Base-by-base conservation (phyloP, 2,797 vertebrate genomes). In the Enteromius trimaculatus region DNA sequence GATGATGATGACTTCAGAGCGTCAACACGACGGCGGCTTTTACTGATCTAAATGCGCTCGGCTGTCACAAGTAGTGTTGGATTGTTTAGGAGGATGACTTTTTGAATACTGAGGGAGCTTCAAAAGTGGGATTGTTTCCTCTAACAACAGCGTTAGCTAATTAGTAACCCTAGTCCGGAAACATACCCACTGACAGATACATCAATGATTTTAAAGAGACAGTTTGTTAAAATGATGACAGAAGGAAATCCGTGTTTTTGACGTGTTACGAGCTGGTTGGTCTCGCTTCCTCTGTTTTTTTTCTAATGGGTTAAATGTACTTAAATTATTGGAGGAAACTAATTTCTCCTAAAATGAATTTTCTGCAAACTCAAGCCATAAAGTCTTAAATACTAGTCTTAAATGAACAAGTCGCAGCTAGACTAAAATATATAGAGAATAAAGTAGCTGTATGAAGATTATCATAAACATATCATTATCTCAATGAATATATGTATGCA, bases 1-100 rank as follows among this genome's bases (percentile, higher is more conserved):
- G 78, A 81, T 85, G 76, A 76, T 23, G 81, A 66, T 81, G 74
- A 65, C 71, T 82, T 19, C 64, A 58, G 69, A 84, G 51, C 31
- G 51, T 84, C 55, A 34, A 62, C 47, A 6, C 42, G 31, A 13
- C 5, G 10, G 47, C 17, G 3, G 37, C 31, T 86, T 84, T 71
- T 53, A 39, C 69, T 72, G 81, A 70, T 69, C 64, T 76, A 47
- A 86, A 68, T 23, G 82, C 21, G 53, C 51, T 77, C 58, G n/a
- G 37, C 75, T 77, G 65, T 80, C 79, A 49, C 31, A 21, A 70
- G 21, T 17, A 53, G 34, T 26, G 80, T 42, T 37, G 26, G 62
- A 49, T 62, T 80, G 58, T 75, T 76, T 69, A 17, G 13, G 55
- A 58, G 3, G 55, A 80, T 1, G 16, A 47, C 39, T 53, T 49